Base-by-base conservation (phyloP, 2,113 vertebrate species). In the Tringa solitaria region DNA sequence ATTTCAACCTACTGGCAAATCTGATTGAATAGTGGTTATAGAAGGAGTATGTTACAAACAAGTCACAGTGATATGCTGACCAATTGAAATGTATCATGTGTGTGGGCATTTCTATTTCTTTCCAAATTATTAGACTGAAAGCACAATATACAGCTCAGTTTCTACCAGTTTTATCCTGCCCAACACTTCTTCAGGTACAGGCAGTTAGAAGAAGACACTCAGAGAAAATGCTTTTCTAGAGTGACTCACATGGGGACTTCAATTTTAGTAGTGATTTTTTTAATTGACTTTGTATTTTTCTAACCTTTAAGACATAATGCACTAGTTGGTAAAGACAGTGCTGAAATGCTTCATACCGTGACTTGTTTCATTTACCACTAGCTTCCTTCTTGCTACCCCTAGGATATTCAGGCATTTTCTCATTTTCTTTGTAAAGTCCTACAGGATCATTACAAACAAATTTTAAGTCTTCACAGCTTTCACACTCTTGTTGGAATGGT, bases 291-390 rank as follows among this genome's bases (percentile, higher is more conserved):
- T 35, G 15, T 86, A 61, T 74, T 86, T 95, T 95, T 86, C 83
- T 77, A 50, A 54, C 13, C n/a, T 95, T 84, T 70, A 84, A 86
- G 50, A 84, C 20, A 63, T 90, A 92, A 93, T 67, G 59, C 79
- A 70, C 33, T 74, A 74, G 45, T 22, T 86, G 76, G 59, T 93
- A 93, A 92, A 92, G 90, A 90, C 41, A 81, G 79, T 54, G 60
- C 67, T 86, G 50, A 92, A 95, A 87, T 77, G 32, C 33, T 88
- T 95, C 91, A 89, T 59, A 61, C 89, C 95, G 89, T 95, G 93
- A 95, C 63, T 86, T 95, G 91, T 92, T 95, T 93, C 76, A 90
- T 92, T 95, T 95, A 81, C 64, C 28, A 77, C 22, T 56, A 37
- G 6, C 46, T 84, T 89, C 37, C 69, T 90, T 80, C 83, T 83